These are phyloP conservation scores for Ciconia stormi DNA, from an alignment of 2,113 vertebrate genomes.

Conservation along the genomic window DNA sequence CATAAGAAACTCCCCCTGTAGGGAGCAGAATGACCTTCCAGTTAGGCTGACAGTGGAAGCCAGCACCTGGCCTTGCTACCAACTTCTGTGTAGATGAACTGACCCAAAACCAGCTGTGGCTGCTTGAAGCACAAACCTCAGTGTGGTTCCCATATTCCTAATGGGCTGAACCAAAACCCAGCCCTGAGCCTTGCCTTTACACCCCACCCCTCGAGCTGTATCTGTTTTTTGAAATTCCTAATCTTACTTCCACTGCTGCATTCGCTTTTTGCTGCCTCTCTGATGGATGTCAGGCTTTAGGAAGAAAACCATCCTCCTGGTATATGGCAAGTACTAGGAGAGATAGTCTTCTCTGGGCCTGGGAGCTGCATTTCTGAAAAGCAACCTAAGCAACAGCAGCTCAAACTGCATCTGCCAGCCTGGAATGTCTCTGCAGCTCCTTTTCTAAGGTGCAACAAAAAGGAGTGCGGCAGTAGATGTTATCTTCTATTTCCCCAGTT, in stretches of 20 bases:
- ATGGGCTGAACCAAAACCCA: background rate
- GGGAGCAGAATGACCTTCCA: background rate
- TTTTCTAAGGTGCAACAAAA: background rate
- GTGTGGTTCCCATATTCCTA: background rate
- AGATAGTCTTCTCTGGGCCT: background rate
- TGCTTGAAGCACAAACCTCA: background rate
- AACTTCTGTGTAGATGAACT: background rate
- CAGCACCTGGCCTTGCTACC: background rate
- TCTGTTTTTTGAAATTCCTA: background rate
- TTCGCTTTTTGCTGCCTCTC: background rate
- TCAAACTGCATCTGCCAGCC: background rate
- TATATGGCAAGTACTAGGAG: background rate
- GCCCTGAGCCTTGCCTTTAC: background rate
- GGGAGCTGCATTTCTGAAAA: background rate
- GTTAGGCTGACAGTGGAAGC: background rate
- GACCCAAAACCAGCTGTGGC: background rate
- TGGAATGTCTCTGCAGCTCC: background rate
- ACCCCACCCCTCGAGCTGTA: too few relatives aligned
- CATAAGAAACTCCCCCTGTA: background rate
- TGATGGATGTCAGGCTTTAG: background rate
- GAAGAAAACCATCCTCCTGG: background rate
- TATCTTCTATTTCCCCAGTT: background rate
- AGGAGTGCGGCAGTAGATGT: background rate
- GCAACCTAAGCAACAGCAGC: background rate
- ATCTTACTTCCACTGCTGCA: background rate